phyloP scores from a whole-genome alignment of 2,888 invertebrate genomes.

The Bursaphelenchus okinawaensis region DNA sequence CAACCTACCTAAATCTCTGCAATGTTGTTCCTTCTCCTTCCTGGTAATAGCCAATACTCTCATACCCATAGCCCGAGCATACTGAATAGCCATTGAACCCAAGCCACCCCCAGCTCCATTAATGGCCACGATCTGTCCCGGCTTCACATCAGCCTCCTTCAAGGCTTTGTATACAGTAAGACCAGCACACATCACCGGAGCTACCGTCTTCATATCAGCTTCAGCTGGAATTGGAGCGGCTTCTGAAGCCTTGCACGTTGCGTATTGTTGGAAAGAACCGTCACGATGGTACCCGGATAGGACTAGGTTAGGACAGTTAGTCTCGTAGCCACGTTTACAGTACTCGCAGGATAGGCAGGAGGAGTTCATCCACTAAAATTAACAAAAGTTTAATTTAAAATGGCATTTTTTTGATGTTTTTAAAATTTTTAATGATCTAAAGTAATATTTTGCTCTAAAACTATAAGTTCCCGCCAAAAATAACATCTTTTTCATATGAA shows the following conservation, averaged over 20 bases:
- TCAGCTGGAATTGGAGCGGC: conserved; percentile 24
- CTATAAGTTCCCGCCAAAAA: too few species aligned
- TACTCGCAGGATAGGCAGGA: conserved; percentile 24
- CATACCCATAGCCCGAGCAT: conserved; percentile 26
- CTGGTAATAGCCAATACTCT: conserved; percentile 23
- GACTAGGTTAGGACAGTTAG: conserved; percentile 13
- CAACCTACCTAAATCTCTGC: conserved; percentile 26
- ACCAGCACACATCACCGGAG: conserved; percentile 37
- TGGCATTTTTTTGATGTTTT: too few species aligned
- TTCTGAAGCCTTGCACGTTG: conserved; percentile 29
- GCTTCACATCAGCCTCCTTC: conserved; percentile 22
- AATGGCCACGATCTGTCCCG: conserved; percentile 24
- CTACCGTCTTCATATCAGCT: conserved; percentile 29
- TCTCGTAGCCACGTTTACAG: conserved; percentile 21
- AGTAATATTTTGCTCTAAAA: too few species aligned
- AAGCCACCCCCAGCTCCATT: conserved; percentile 28
- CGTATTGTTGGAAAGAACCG: conserved; percentile 37
- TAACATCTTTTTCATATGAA: too few species aligned
- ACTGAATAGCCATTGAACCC: conserved; percentile 25
- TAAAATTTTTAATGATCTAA: too few species aligned
- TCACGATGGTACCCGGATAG: conserved; percentile 10
- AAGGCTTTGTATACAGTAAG: conserved; percentile 27
- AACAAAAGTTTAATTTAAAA: too few species aligned
- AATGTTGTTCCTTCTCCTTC: conserved; percentile 26
- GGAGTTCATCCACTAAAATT: conserved; percentile 24